Evolutionary conservation across 2,888 invertebrate genomes (phyloP).

Genomic region (Morpho deidamia): DNA sequence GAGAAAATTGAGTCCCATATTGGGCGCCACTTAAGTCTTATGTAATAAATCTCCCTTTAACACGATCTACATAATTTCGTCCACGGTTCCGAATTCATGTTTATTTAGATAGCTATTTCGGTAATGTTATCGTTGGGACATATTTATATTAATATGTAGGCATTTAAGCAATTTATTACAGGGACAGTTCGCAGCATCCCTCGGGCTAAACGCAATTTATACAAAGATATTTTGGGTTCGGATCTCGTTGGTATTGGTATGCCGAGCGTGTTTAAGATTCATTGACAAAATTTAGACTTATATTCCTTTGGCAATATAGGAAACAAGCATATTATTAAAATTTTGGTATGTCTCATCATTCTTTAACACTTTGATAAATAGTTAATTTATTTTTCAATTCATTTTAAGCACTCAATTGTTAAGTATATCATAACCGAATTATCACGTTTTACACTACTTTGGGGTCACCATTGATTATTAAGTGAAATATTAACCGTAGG

Average conservation of each 20-base stretch:
- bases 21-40: constrained; percentile 26
- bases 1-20: constrained; percentile 15
- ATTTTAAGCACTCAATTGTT: too few species aligned
- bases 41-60: background rate
- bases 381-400: too few species aligned
- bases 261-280: constrained; percentile 30
- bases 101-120: background rate
- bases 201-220: constrained; percentile 21
- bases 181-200: constrained; percentile 17
- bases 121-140: background rate
- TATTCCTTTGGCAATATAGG: too few species aligned
- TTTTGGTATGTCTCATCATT: too few species aligned
- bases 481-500: too few species aligned
- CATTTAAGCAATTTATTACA: constrained; percentile 17
- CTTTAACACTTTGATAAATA: too few species aligned
- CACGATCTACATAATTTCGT: background rate
- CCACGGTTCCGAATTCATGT: background rate
- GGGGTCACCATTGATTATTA: too few species aligned
- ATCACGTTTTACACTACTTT: too few species aligned
- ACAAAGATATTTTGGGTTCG: constrained; percentile 23
- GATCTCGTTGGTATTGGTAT: constrained; percentile 26
- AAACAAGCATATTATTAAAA: too few species aligned
- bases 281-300: too few species aligned
- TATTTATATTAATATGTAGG: constrained; percentile 11
- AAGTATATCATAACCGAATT: too few species aligned